phyloP scores from a whole-genome alignment of 2,113 vertebrate species.

The Odocoileus virginianus region DNA sequence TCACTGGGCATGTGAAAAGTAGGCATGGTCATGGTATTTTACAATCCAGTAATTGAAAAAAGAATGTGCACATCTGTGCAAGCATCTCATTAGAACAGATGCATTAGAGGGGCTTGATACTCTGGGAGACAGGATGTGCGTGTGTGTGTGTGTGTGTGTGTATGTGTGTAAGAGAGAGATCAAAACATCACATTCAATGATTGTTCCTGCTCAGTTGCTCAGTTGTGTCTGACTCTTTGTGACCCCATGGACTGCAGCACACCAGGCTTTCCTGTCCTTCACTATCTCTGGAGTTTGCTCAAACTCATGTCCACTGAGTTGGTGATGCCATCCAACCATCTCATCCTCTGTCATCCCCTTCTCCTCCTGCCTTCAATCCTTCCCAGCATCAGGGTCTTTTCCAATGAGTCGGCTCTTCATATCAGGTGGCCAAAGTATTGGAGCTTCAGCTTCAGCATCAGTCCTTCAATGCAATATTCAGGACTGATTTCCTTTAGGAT shows the following conservation, averaged over 20 bases:
- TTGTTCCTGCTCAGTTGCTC: not conserved
- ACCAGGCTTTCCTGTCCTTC: not conserved
- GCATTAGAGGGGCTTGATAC: conserved; percentile 52
- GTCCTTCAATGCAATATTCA: not conserved
- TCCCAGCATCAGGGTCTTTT: not conserved
- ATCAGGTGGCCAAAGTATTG: not conserved
- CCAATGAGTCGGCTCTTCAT: fast-evolving
- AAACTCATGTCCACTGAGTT: not conserved
- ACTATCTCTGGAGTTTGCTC: not conserved
- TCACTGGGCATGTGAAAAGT: not conserved
- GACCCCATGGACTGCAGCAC: not conserved
- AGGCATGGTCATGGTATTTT: not conserved
- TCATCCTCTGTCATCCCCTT: not conserved
- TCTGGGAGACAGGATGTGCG: conserved; percentile 59
- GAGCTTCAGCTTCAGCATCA: not conserved
- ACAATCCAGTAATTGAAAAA: not conserved
- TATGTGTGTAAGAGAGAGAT: not conserved
- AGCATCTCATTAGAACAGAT: not conserved
- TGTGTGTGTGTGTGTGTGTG: not conserved
- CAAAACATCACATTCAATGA: not conserved
- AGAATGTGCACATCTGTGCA: not conserved
- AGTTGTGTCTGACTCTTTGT: not conserved
- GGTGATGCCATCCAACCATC: not conserved
- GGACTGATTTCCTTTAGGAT: not conserved
- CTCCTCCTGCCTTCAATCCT: not conserved